phyloP scores from a whole-genome alignment of 2,797 vertebrate species.

The Melanotaenia boesemani region DNA sequence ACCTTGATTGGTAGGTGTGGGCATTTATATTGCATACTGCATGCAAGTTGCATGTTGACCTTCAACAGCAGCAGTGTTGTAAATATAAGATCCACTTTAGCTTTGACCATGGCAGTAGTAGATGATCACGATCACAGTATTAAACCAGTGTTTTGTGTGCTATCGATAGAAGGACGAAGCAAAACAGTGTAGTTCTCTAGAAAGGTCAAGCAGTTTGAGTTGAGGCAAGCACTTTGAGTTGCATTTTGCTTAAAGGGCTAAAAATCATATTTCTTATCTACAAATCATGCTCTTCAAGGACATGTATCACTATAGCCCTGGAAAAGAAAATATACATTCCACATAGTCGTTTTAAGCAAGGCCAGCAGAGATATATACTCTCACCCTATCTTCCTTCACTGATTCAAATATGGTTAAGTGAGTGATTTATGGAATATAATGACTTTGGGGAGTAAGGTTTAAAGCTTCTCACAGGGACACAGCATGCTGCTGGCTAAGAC shows the following conservation, averaged over 20 bases:
- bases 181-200: not conserved
- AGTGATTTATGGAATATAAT: constrained; percentile 56
- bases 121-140: not conserved
- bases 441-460: constrained; percentile 31
- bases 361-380: constrained; percentile 41
- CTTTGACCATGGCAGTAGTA: not conserved
- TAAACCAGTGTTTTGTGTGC: not conserved
- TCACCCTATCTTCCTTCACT: constrained; percentile 14
- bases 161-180: not conserved
- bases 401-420: constrained; percentile 48
- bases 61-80: not conserved
- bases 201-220: not conserved
- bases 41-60: constrained; percentile 11
- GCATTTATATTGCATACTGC: constrained; percentile 12
- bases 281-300: constrained; percentile 48
- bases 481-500: constrained; percentile 9
- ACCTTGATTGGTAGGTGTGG: not conserved
- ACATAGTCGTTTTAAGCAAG: constrained; percentile 43
- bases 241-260: constrained; percentile 37
- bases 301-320: constrained; percentile 18
- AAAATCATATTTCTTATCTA: constrained; percentile 43
- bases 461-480: constrained; percentile 31
- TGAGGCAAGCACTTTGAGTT: constrained; percentile 12
- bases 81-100: not conserved
- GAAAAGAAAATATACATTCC: constrained; percentile 37